Evolutionary conservation across 1,140 invertebrate species (phyloP).

Genomic region (Hypsibius dujardini): DNA sequence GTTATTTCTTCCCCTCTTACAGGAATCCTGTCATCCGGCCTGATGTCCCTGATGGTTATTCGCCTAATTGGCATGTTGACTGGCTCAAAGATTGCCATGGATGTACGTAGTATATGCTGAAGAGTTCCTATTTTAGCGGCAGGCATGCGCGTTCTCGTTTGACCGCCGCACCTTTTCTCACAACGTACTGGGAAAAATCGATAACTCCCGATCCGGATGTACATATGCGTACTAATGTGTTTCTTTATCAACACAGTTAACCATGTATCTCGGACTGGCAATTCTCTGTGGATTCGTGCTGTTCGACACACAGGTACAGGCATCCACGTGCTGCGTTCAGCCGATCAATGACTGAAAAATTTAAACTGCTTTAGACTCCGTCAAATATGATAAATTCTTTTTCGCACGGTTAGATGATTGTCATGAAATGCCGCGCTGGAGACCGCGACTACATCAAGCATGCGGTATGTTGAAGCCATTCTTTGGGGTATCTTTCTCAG

Average conservation of each 20-base stretch:
- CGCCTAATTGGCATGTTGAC: constrained; percentile 68
- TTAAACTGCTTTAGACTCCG: neutral
- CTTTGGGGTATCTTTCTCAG: constrained; percentile 9
- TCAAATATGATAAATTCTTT: neutral
- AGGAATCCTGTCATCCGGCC: constrained; percentile 53
- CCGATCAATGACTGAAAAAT: neutral
- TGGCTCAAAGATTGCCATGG: constrained; percentile 58
- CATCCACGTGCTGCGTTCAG: neutral
- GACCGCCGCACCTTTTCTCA: no score
- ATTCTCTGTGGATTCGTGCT: constrained; percentile 84
- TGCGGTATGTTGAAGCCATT: constrained; percentile 20
- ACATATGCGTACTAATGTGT: no score
- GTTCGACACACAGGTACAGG: constrained; percentile 72
- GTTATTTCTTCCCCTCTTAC: constrained; percentile 22
- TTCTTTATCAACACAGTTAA: constrained; percentile 38
- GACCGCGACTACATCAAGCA: constrained; percentile 69
- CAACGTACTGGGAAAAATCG: neutral
- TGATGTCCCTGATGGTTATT: constrained; percentile 57
- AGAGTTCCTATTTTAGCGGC: neutral
- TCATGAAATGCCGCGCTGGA: constrained; percentile 70
- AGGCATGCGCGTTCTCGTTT: no score
- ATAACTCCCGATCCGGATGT: neutral
- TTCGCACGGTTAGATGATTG: constrained; percentile 45
- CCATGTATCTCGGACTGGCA: constrained; percentile 67
- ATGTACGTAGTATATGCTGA: constrained; percentile 39